phyloP scores from a whole-genome alignment of 2,113 vertebrate genomes.

The Nycticryphes semicollaris region DNA sequence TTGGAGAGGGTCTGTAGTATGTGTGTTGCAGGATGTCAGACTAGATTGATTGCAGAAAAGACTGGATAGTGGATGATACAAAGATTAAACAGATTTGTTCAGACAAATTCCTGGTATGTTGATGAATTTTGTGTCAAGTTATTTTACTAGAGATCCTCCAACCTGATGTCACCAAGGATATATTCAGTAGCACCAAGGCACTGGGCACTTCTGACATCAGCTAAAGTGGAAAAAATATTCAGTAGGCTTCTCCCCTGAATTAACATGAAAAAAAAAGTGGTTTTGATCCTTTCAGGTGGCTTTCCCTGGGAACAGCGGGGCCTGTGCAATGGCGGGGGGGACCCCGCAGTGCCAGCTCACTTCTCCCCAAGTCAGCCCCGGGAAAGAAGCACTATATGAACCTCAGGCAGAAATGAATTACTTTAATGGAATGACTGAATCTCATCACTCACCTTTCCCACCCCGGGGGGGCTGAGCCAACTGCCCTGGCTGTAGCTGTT shows the following conservation, averaged over 20 bases:
- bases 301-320: not conserved
- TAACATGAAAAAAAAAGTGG: accelerated
- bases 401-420: slow-evolving; percentile 49
- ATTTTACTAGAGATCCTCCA: not conserved
- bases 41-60: not conserved
- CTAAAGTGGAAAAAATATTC: not conserved
- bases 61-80: not conserved
- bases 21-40: not conserved
- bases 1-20: not conserved
- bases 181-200: not conserved
- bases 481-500: not conserved
- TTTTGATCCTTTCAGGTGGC: not conserved
- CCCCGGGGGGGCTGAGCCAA: not conserved
- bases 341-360: accelerated
- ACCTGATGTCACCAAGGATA: not conserved
- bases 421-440: not conserved
- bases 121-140: not conserved
- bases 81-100: not conserved
- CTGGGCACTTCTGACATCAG: not conserved
- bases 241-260: not conserved
- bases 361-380: not conserved
- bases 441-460: not conserved
- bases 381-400: slow-evolving; percentile 31
- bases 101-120: not conserved
- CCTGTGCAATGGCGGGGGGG: not conserved